Conservation (phyloP, 2,797 vertebrate genomes). For the Manis crassicaudata region DNA sequence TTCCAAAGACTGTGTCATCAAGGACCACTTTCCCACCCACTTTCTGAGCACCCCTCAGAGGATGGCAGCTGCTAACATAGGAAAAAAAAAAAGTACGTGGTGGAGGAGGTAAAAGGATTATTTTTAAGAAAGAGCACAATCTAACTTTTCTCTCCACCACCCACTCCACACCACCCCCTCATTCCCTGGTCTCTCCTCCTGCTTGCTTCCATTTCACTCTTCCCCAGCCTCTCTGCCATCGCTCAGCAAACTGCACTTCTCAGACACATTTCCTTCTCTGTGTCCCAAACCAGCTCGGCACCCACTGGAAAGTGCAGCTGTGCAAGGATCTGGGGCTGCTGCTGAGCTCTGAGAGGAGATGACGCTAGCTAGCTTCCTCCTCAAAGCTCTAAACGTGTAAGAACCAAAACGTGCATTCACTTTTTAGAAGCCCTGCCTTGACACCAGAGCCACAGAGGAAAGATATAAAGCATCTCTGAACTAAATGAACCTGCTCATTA, state of each 20-base stretch:
- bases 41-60: constrained; percentile 62
- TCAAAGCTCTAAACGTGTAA: neutral
- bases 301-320: neutral
- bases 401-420: neutral
- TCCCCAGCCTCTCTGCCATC: neutral
- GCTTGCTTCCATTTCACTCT: constrained; percentile 23
- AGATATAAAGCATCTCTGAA: neutral
- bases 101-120: constrained; percentile 78
- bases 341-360: neutral
- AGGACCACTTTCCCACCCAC: constrained; percentile 35
- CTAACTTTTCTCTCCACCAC: constrained; percentile 63
- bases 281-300: neutral
- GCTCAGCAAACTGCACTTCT: neutral
- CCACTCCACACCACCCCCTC: constrained; percentile 28
- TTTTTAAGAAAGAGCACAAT: constrained; percentile 82
- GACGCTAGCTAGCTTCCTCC: neutral
- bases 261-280: neutral
- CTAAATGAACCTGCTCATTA: constrained; percentile 19
- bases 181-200: constrained; percentile 54
- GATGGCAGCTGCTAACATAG: constrained; percentile 71
- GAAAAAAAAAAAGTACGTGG: constrained; percentile 31
- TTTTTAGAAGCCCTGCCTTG: neutral
- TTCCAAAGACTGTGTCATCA: neutral
- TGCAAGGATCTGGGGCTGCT: neutral
- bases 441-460: neutral